Percentiles rank a stretch among this genome's conserved stretches.
Conservation (phyloP, 2,888 invertebrate genomes). For the Ptilodon capucinus region DNA sequence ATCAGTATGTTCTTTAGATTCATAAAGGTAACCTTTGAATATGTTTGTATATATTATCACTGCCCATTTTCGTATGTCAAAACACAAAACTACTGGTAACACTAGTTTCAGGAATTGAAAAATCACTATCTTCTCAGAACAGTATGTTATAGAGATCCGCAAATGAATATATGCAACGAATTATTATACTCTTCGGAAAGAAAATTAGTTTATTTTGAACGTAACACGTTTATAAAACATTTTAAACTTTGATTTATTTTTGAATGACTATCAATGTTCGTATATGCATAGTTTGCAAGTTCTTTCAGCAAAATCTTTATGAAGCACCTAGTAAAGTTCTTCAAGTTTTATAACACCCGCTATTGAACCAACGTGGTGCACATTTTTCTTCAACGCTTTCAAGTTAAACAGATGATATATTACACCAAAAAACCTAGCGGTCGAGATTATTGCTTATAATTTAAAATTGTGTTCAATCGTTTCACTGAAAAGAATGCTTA, state of each 20-base stretch:
- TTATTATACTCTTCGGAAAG: not conserved
- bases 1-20: too few species aligned
- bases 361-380: conserved; percentile 20
- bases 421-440: conserved; percentile 1
- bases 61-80: too few species aligned
- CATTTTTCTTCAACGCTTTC: conserved; percentile 8
- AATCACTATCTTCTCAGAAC: not conserved
- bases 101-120: too few species aligned
- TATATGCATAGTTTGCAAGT: conserved; percentile 29
- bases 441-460: conserved; percentile 11
- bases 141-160: not conserved
- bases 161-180: not conserved
- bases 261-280: conserved; percentile 26
- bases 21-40: too few species aligned
- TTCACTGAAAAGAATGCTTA: too few species aligned
- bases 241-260: conserved; percentile 20
- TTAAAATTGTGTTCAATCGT: not conserved
- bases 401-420: conserved; percentile 6
- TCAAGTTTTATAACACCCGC: conserved; percentile 26
- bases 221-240: conserved; percentile 17
- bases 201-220: conserved; percentile 8
- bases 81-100: too few species aligned
- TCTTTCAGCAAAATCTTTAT: conserved; percentile 27
- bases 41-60: too few species aligned
- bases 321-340: conserved; percentile 24